phyloP scores from a whole-genome alignment of 30 jellyfish, hydroid and myxozoan species.

The Aurelia sp. region DNA sequence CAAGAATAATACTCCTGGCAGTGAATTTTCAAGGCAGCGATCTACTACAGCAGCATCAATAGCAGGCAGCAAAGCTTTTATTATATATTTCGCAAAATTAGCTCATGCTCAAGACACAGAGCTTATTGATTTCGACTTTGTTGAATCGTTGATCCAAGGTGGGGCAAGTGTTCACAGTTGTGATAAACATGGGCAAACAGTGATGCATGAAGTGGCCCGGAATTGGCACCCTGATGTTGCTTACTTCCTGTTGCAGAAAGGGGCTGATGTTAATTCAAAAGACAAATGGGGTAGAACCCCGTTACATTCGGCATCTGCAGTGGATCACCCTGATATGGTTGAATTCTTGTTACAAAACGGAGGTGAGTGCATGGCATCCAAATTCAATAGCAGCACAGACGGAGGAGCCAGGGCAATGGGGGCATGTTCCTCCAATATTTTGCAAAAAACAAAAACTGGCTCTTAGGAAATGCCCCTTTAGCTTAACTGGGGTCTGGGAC shows the following conservation, averaged over 20 bases:
- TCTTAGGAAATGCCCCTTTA: no score
- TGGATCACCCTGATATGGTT: slow-evolving; percentile 74
- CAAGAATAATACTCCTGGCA: not conserved
- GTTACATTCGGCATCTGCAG: slow-evolving; percentile 81
- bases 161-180: slow-evolving; percentile 85
- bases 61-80: slow-evolving; percentile 79
- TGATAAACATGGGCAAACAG: slow-evolving; percentile 90
- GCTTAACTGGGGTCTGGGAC: no score
- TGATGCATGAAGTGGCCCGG: slow-evolving; percentile 93
- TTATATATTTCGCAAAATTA: slow-evolving; percentile 72
- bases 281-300: slow-evolving; percentile 90
- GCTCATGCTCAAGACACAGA: slow-evolving; percentile 67
- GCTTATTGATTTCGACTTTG: slow-evolving; percentile 80
- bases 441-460: no score
- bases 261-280: slow-evolving; percentile 65
- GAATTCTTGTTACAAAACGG: slow-evolving; percentile 62
- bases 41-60: no score
- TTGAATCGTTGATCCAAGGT: slow-evolving; percentile 68
- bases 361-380: slow-evolving; percentile 26
- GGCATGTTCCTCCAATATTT: no score
- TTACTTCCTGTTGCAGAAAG: slow-evolving; percentile 74
- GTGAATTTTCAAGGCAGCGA: no score
- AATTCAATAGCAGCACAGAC: no score
- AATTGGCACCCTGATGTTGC: slow-evolving; percentile 98
- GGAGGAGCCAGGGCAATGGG: no score